Evolutionary conservation across 2,113 vertebrate species (phyloP).

Genomic region (Malurus cyaneus): DNA sequence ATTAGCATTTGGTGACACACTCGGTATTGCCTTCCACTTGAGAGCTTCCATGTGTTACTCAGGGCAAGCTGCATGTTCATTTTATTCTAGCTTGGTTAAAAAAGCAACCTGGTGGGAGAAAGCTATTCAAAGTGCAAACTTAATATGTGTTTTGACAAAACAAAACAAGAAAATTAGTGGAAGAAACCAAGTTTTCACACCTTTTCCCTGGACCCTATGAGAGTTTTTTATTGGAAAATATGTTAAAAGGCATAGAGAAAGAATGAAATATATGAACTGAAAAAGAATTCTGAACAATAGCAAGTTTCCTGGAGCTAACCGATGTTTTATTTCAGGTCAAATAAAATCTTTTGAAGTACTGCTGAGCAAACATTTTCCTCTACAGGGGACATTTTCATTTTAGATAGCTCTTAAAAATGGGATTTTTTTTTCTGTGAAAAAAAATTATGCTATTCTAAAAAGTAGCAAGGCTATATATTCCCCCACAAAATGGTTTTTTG

Average conservation of each 20-base stretch:
- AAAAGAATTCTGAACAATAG: not conserved
- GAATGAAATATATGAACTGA: not conserved
- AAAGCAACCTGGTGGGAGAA: not conserved
- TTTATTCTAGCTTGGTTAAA: not conserved
- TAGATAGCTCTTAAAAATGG: slow-evolving; percentile 18
- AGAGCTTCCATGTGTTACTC: not conserved
- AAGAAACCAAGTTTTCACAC: not conserved
- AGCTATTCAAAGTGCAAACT: not conserved
- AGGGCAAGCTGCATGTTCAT: not conserved
- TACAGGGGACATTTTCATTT: slow-evolving; percentile 10
- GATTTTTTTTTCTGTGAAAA: not conserved
- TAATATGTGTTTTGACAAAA: not conserved
- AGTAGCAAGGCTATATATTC: not conserved
- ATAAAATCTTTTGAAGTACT: not conserved
- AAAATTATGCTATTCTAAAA: not conserved
- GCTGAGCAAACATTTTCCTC: slow-evolving; percentile 5
- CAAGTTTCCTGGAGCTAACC: not conserved
- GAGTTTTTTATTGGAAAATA: not conserved
- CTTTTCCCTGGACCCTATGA: not conserved
- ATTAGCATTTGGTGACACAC: not conserved
- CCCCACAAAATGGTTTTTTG: not conserved
- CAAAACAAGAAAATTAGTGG: not conserved
- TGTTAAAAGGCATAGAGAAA: not conserved
- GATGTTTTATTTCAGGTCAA: slow-evolving; percentile 12
- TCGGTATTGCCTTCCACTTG: not conserved